Base-by-base conservation (phyloP, 2,888 invertebrate species). In the Zygogramma bicolorata region DNA sequence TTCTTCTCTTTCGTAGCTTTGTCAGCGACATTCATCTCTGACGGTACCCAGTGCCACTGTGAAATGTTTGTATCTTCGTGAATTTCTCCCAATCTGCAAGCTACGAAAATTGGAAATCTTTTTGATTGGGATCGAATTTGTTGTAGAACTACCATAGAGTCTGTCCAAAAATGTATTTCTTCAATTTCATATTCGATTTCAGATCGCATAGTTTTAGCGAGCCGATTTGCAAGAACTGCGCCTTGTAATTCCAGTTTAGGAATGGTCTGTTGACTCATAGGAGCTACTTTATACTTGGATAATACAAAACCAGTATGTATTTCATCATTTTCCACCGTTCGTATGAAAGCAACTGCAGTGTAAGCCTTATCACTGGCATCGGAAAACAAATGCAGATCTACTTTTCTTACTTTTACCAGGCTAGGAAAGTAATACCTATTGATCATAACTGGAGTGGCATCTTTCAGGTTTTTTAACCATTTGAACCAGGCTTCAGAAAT, bases 401-500 rank as follows among this genome's bases (percentile, higher is more conserved):
- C 29, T 31, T 60, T 31, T n/a, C 34, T 31, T 7, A 60, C 34
- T 7, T 8, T 3, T 20, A 22, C 5, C 3, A 34, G 34, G 20
- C 34, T 60, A 3, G 31, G 31, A 60, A 31, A 60, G 15, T 60
- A 38, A 18, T 60, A 60, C 22, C 60, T 60, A 60, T 15, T 13
- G 22, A 60, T 60, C 5, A 18, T 60, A 34, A 60, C 34, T 2
- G 60, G 38, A 15, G 38, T 60, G 2, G 6, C 13, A 22, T 60
- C 34, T 31, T 60, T 34, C 38, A 22, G 13, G 6, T 49, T 8
- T 8, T 5, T 49, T 22, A 49, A 49, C 49, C 49, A 49, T 18
- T 49, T 49, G 20, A 49, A 22, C 18, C 49, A 49, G 7, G 22
- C 22, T 5, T 20, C 20, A 5, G 13, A 25, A 3, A 53, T 8